Conservation (phyloP, 2,113 vertebrate genomes). For the Megaleporinus macrocephalus region DNA sequence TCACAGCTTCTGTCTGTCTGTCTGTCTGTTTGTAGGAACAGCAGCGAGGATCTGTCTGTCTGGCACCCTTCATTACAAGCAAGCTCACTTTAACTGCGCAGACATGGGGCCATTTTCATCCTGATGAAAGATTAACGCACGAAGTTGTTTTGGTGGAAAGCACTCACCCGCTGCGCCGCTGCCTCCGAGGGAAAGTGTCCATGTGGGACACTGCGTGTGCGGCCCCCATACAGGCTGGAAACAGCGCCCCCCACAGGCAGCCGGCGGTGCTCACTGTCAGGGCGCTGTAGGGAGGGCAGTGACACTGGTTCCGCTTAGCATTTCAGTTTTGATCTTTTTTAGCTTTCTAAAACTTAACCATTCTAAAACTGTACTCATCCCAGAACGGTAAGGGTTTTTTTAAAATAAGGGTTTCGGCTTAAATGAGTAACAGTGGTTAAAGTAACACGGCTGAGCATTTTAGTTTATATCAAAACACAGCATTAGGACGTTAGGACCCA, state of each 20-base stretch:
- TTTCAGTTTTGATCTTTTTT: too few species aligned
- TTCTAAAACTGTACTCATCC: too few species aligned
- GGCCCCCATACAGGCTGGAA: not conserved
- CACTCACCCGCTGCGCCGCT: slow-evolving; percentile 27
- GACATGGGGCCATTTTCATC: not conserved
- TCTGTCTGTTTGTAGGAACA: not conserved
- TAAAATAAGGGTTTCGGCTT: too few species aligned
- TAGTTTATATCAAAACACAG: too few species aligned
- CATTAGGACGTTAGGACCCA: too few species aligned
- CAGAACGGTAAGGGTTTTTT: too few species aligned
- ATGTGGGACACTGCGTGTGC: not conserved
- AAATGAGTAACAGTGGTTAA: too few species aligned
- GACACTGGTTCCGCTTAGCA: too few species aligned
- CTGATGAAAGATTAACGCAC: not conserved
- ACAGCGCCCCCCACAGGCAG: slow-evolving; percentile 7
- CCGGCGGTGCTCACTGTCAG: not conserved
- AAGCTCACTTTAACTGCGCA: not conserved
- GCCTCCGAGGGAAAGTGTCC: not conserved
- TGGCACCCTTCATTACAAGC: not conserved
- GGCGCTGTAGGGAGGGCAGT: too few species aligned
- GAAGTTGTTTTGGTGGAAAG: not conserved
- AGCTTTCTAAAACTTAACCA: too few species aligned
- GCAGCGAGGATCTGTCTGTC: not conserved
- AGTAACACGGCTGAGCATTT: too few species aligned
- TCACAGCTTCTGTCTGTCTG: not conserved